Conservation (phyloP, 1,140 invertebrate genomes). For the Sitodiplosis mosellana region DNA sequence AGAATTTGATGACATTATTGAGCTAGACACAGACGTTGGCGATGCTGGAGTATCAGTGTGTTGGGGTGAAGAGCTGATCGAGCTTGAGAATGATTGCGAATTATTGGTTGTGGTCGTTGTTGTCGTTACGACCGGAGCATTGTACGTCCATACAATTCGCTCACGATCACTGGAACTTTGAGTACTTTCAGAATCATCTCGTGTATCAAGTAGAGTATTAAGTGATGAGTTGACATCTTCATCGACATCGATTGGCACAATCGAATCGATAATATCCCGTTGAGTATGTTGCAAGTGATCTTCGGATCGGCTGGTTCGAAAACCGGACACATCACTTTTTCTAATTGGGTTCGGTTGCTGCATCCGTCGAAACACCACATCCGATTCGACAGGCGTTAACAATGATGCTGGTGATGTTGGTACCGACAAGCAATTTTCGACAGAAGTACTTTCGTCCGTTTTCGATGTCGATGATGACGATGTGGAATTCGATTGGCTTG, state of each 20-base stretch:
- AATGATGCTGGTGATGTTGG: conserved; percentile 57
- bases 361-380: conserved; percentile 13
- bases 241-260: conserved; percentile 77
- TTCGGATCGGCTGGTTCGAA: conserved; percentile 65
- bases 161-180: conserved; percentile 17
- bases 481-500: background rate
- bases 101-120: conserved; percentile 17
- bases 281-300: conserved; percentile 56
- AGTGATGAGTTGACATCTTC: conserved; percentile 83
- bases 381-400: conserved; percentile 29
- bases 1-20: conserved; percentile 57
- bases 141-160: conserved; percentile 80
- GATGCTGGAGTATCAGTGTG: conserved; percentile 47
- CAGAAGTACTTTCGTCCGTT: conserved; percentile 15
- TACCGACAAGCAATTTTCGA: conserved; percentile 32
- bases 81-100: conserved; percentile 26
- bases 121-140: conserved; percentile 44
- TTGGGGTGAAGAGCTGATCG: conserved; percentile 25
- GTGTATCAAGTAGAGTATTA: conserved; percentile 72
- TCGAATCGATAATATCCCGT: conserved; percentile 28
- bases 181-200: conserved; percentile 40
- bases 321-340: conserved; percentile 27
- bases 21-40: conserved; percentile 69
- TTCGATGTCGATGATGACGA: conserved; percentile 19
- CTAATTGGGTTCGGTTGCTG: conserved; percentile 16